phyloP scores from a whole-genome alignment of 2,113 vertebrate species.

The Aldabrachelys gigantea region DNA sequence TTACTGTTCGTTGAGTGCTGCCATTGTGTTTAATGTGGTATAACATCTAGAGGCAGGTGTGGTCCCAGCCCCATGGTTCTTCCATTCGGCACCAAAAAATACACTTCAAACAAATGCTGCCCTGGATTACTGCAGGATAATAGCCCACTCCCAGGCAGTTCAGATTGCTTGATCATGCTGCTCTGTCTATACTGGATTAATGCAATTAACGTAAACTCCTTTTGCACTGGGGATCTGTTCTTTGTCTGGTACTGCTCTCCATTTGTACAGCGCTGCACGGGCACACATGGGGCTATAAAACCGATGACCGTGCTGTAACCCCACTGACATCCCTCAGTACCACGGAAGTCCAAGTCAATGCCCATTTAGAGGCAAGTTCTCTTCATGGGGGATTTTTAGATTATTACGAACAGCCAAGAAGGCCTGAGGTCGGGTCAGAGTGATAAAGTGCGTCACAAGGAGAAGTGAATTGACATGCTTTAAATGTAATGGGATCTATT shows the following conservation, averaged over 20 bases:
- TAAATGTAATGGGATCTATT: neutral
- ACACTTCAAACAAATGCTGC: conserved; percentile 42
- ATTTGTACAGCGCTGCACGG: neutral
- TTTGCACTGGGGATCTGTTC: conserved; percentile 47
- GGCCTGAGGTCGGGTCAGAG: neutral
- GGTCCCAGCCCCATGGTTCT: neutral
- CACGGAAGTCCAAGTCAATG: neutral
- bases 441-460: neutral
- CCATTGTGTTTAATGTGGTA: neutral
- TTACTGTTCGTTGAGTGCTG: neutral
- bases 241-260: conserved; percentile 30
- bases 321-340: neutral
- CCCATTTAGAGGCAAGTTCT: neutral
- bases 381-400: neutral
- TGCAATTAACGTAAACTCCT: conserved; percentile 65
- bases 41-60: conserved; percentile 37
- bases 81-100: neutral
- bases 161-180: conserved; percentile 66
- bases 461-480: conserved; percentile 20
- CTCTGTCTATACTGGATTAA: conserved; percentile 67
- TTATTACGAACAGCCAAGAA: neutral
- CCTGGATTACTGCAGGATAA: conserved; percentile 21
- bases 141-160: conserved; percentile 55
- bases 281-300: conserved; percentile 9
- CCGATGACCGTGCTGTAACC: neutral